A percentile compares a stretch with the other conserved stretches of the same genome.
Evolutionary conservation across 2,797 vertebrate species (phyloP).

Genomic region (Hoplostethus mediterraneus): DNA sequence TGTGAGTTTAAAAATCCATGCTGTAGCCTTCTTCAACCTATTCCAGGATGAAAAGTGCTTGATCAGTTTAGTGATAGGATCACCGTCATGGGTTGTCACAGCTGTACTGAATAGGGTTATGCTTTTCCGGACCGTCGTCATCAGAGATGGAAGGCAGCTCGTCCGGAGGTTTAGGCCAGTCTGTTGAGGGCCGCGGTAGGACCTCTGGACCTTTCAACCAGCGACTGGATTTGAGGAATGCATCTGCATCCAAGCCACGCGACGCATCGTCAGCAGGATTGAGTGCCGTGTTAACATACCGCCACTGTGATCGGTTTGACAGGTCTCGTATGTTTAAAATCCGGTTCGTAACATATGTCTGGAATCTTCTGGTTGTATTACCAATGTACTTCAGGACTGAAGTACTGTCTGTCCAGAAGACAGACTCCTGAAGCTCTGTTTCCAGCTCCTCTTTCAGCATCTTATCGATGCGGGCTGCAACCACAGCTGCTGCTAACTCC

Average conservation of each 20-base stretch:
- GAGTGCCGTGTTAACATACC: too few species aligned
- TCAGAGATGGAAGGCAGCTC: neutral
- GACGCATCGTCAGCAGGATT: too few species aligned
- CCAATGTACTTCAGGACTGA: constrained; percentile 15
- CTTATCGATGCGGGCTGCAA: neutral
- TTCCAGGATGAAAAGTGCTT: neutral
- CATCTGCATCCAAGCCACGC: neutral
- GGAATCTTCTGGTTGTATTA: constrained; percentile 4
- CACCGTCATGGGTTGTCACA: too few species aligned
- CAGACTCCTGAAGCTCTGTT: neutral
- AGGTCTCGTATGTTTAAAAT: too few species aligned
- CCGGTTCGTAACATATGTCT: neutral
- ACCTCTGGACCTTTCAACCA: neutral
- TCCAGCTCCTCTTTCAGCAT: neutral
- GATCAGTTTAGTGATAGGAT: neutral
- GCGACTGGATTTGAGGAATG: neutral
- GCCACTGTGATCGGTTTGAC: too few species aligned
- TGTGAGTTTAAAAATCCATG: constrained; percentile 4
- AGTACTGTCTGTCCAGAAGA: constrained; percentile 15
- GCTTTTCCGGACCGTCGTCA: neutral
- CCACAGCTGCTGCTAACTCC: neutral
- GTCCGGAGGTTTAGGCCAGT: neutral
- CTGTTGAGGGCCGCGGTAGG: neutral
- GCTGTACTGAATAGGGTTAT: too few species aligned
- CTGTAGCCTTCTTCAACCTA: neutral